Base-by-base conservation (phyloP, 2,797 vertebrate genomes). In the Ceryle rudis region DNA sequence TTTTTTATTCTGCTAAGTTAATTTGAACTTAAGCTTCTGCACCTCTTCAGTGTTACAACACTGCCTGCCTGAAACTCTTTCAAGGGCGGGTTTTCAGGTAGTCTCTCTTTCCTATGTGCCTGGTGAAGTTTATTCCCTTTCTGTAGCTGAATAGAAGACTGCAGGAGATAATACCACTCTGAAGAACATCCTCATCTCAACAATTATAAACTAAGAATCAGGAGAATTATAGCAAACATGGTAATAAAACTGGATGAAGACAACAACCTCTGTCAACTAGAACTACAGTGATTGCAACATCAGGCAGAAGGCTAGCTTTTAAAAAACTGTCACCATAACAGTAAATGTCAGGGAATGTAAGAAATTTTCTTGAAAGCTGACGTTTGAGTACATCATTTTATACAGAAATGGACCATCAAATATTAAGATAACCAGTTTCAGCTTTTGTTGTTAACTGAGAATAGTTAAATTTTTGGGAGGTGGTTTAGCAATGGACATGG, bases 11-110 rank as follows among this genome's bases (percentile, higher is more conserved):
- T 55, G 23, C n/a, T 19, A 74, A 57, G 41, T 57, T 65, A 84
- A 33, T 37, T 5, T 73, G 35, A 81, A 67, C 31, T 83, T 20
- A 28, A 65, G 52, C 51, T 94, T 66, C 57, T 54, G 28, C 52
- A 61, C 7, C 17, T 49, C 1, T 65, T 57, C 49, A 51, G 14
- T 1, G 4, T n/a, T 25, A 39, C 8, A 31, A 55, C 1, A 2
- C 6, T 73, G 9, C 41, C 54, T 75, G 44, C 65, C 22, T 65
- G 25, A 75, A 87, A 75, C 13, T 11, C n/a, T 89, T 74, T 51
- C 58, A 39, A 84, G 35, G 70, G 41, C 19, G 33, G 17, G 1
- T 33, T 80, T 80, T 86, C 51, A 83, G 46, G 37, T 65, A 46
- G 39, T 81, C 7, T 21, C 21, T 60, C n/a, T 49, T 78, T 26